Base-by-base conservation (phyloP, 92 coral and sea anemone genomes). In the Pocillopora meandrina region DNA sequence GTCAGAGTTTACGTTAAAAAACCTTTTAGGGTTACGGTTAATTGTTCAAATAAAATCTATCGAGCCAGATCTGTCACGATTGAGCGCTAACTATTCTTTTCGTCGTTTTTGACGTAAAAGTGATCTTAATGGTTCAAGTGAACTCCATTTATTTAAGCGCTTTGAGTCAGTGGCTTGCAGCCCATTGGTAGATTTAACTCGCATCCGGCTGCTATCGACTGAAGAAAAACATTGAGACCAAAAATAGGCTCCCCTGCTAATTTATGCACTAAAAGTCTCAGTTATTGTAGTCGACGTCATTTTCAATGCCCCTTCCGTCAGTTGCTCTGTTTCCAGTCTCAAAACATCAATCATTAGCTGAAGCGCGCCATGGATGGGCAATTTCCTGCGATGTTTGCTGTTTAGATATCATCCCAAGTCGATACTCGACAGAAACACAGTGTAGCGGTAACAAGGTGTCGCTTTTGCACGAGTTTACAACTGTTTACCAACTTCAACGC, bases 161-260 rank as follows among this genome's bases (percentile, higher is more conserved):
- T 34, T 68, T 52, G 18, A 19, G 74, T 59, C 52, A 34, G 49
- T 59, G 68, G 58, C 42, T 23, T 18, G 20, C 14, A 42, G 71
- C 65, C 35, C 52, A 83, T 83, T 83, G 86, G 86, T 63, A 15
- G 80, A 15, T 74, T 42, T 14, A 18, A 17, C 8, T 77, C 63
- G 35, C 78, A 73, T 83, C 86, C 80, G 63, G 64, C 76, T 63
- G 23, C 72, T 16, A 61, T 83, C 74, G 79, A 62, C 63, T 36
- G 62, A 52, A 55, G 23, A 9, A 83, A 73, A 83, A 83, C 65
- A 58, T 71, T 71, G 14, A 72, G 64, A 63, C 72, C 60, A 49
- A 57, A 83, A 83, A 83, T 61, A 64, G 78, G 63, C 65, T 64
- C 63, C 65, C 56, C 64, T 2, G 86, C 72, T 83, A 83, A 83